These are phyloP conservation scores for Lophius americanus DNA, from an alignment of 2,797 vertebrate genomes.

Conservation along the genomic window DNA sequence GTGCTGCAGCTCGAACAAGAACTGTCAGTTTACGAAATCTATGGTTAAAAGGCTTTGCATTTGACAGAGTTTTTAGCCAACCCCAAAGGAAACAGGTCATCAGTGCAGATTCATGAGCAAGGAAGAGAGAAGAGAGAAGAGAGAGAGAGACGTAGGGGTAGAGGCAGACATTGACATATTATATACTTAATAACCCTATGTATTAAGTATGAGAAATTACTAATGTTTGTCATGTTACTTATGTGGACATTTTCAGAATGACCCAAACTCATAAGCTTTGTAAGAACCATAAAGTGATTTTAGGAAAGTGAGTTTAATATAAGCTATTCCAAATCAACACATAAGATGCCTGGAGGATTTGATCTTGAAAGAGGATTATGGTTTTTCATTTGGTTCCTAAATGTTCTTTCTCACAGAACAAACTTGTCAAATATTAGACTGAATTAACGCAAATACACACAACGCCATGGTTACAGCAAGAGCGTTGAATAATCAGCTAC, in stretches of 20 bases:
- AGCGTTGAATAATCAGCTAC: conserved; percentile 2
- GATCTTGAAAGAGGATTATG: not conserved
- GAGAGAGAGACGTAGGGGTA: not conserved
- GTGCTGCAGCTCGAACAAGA: conserved; percentile 49
- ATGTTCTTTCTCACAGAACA: no score
- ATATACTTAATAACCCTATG: not conserved
- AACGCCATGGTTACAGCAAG: no score
- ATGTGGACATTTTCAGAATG: conserved; percentile 11
- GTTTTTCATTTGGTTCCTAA: not conserved
- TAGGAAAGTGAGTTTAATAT: not conserved
- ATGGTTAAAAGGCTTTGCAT: conserved; percentile 70
- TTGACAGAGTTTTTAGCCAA: conserved; percentile 55
- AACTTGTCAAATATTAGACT: not conserved
- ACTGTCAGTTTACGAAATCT: conserved; percentile 59
- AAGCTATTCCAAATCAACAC: conserved; percentile 10
- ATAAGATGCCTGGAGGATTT: conserved; percentile 13
- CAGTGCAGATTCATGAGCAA: conserved; percentile 38
- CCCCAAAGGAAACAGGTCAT: conserved; percentile 60
- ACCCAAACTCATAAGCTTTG: conserved; percentile 9
- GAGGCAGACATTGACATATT: not conserved
- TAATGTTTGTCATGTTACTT: not conserved
- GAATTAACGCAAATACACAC: not conserved
- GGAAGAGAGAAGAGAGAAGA: conserved; percentile 3
- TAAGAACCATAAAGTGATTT: conserved; percentile 14
- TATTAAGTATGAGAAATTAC: not conserved